phyloP scores from a whole-genome alignment of 2,888 invertebrate genomes.

The Drosophila paranaensis region DNA sequence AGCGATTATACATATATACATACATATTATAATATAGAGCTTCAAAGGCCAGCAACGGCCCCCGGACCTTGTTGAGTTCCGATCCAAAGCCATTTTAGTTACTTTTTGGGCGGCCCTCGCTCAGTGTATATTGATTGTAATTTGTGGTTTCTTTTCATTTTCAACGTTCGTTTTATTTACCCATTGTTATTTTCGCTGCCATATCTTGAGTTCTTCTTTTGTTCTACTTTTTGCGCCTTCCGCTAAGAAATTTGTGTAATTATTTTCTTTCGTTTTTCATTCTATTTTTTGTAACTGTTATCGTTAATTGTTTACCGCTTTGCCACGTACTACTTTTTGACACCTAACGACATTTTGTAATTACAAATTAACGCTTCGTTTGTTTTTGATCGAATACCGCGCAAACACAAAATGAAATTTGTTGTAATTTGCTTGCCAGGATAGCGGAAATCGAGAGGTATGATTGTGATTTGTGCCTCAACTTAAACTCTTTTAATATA shows the following conservation, averaged over 20 bases:
- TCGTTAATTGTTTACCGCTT: constrained; percentile 39
- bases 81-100: constrained; percentile 13
- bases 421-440: constrained; percentile 87
- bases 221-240: constrained; percentile 25
- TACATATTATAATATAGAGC: not conserved
- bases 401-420: constrained; percentile 82
- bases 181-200: constrained; percentile 3
- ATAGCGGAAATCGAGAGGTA: constrained; percentile 90
- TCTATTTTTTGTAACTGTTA: constrained; percentile 12
- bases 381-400: constrained; percentile 78
- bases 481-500: constrained; percentile 67
- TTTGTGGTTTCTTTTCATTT: constrained; percentile 6
- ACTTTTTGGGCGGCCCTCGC: constrained; percentile 29
- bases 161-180: not conserved
- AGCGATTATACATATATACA: not conserved
- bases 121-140: constrained; percentile 33
- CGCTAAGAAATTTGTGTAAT: constrained; percentile 14
- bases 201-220: constrained; percentile 2
- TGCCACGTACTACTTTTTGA: constrained; percentile 35
- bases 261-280: not conserved
- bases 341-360: constrained; percentile 54
- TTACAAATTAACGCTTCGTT: constrained; percentile 71
- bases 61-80: constrained; percentile 10
- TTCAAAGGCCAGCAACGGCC: constrained; percentile 14
- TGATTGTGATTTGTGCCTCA: constrained; percentile 82